These are phyloP conservation scores for Platycnemis pennipes DNA, from an alignment of 2,888 invertebrate species.

Conservation along the genomic window DNA sequence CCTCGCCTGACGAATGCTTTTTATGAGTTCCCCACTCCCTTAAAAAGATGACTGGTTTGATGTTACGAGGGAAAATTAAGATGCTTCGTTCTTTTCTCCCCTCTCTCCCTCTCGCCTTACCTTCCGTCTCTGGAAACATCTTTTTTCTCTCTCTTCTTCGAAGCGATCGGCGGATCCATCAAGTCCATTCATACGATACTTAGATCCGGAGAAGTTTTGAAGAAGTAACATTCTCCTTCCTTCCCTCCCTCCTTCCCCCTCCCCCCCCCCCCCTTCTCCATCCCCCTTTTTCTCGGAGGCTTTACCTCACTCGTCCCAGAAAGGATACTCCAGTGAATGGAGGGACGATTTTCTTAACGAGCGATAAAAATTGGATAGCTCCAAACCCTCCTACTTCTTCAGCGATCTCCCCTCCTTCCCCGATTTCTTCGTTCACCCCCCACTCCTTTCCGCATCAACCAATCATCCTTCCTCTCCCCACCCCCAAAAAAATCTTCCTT, in stretches of 20 bases:
- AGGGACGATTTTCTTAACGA: constrained; percentile 64
- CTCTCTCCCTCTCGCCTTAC: neutral
- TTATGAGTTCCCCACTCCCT: constrained; percentile 37
- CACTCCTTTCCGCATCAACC: neutral
- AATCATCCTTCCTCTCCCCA: too few species aligned
- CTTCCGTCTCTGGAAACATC: neutral
- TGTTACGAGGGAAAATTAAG: constrained; percentile 53
- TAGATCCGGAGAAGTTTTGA: constrained; percentile 59
- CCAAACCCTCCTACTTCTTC: neutral
- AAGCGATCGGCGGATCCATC: constrained; percentile 59
- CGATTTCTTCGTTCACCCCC: neutral
- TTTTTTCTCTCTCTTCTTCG: constrained; percentile 1
- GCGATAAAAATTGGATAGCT: constrained; percentile 54
- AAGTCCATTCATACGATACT: constrained; percentile 56
- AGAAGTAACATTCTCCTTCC: constrained; percentile 20
- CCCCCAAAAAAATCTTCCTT: too few species aligned
- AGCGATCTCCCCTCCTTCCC: neutral
- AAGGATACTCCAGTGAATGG: constrained; percentile 47
- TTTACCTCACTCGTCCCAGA: constrained; percentile 28
- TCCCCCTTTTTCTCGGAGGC: neutral
- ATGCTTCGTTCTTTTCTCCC: constrained; percentile 10
- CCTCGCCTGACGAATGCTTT: constrained; percentile 16
- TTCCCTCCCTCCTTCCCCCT: neutral
- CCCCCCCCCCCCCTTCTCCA: neutral
- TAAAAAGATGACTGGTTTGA: neutral